A percentile compares a stretch with the other conserved stretches of the same genome.
Evolutionary conservation across 1,140 invertebrate genomes (phyloP).

Genomic region (Caerostris darwini): DNA sequence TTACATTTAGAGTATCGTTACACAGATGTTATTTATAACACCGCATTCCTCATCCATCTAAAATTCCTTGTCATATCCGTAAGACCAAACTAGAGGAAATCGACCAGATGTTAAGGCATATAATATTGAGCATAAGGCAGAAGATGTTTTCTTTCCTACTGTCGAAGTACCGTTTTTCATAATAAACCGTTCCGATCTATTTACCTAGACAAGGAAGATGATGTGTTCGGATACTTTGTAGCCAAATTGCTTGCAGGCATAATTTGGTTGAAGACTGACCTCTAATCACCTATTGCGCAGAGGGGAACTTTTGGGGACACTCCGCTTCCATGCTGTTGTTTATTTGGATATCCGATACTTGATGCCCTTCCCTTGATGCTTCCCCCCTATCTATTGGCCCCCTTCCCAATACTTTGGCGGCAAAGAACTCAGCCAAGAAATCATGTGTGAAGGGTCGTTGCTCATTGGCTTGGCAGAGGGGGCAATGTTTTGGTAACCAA

Average conservation of each 20-base stretch:
- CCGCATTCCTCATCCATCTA: background rate
- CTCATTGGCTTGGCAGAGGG: background rate
- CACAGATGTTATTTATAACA: background rate
- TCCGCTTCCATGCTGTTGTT: slow-evolving; percentile 33
- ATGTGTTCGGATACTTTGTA: background rate
- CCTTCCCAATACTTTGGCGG: background rate
- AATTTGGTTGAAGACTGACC: slow-evolving; percentile 19
- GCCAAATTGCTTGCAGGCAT: background rate
- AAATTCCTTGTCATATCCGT: background rate
- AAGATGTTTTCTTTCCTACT: background rate
- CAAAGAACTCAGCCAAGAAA: background rate
- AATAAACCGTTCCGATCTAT: slow-evolving; percentile 32
- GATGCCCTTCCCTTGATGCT: background rate
- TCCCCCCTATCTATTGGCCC: background rate
- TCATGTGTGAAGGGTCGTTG: background rate
- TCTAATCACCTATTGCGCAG: slow-evolving; percentile 41
- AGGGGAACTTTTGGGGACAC: background rate
- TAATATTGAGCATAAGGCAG: background rate
- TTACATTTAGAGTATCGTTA: background rate
- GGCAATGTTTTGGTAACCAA: background rate
- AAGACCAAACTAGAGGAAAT: background rate
- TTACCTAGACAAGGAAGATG: background rate
- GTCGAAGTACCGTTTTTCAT: slow-evolving; percentile 7
- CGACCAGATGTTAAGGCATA: background rate
- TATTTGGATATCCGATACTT: slow-evolving; percentile 19